phyloP scores from a whole-genome alignment of 2,797 vertebrate genomes.

The Enteromius treurensis region DNA sequence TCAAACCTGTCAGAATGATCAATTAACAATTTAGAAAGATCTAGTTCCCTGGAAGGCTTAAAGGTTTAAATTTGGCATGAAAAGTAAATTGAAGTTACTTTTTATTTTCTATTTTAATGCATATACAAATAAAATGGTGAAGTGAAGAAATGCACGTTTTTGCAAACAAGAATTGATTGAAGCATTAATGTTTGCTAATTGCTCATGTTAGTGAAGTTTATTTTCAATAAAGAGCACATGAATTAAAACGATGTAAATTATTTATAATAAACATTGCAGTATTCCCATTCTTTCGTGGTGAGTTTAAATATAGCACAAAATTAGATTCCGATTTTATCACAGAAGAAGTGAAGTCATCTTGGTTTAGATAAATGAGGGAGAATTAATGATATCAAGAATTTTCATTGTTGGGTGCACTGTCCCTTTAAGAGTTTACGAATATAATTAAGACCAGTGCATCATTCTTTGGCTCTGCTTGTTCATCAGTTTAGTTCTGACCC shows the following conservation, averaged over 20 bases:
- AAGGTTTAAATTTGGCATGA: background rate
- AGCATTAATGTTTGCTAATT: background rate
- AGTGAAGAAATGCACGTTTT: background rate
- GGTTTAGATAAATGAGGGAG: slow-evolving; percentile 3
- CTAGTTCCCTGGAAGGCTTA: background rate
- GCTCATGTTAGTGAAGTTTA: background rate
- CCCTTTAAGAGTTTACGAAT: slow-evolving; percentile 15
- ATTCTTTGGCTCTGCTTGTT: slow-evolving; percentile 53
- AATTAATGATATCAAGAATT: background rate
- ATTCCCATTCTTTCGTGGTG: background rate
- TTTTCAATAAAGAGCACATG: background rate
- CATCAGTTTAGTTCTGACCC: slow-evolving; percentile 47
- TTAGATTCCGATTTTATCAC: background rate
- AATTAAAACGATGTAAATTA: background rate
- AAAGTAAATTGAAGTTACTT: background rate
- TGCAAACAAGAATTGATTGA: background rate
- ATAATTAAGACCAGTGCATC: slow-evolving; percentile 20
- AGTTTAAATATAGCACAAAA: background rate
- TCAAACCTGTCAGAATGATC: background rate
- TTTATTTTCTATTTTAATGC: background rate
- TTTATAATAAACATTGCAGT: background rate
- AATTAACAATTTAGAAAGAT: background rate
- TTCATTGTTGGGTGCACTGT: slow-evolving; percentile 2
- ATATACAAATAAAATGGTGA: background rate
- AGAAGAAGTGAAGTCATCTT: background rate